Evolutionary conservation across 2,888 invertebrate species (phyloP), one percentile per base, ranked within the genome.

Genomic region (Drosophila infuscata): DNA sequence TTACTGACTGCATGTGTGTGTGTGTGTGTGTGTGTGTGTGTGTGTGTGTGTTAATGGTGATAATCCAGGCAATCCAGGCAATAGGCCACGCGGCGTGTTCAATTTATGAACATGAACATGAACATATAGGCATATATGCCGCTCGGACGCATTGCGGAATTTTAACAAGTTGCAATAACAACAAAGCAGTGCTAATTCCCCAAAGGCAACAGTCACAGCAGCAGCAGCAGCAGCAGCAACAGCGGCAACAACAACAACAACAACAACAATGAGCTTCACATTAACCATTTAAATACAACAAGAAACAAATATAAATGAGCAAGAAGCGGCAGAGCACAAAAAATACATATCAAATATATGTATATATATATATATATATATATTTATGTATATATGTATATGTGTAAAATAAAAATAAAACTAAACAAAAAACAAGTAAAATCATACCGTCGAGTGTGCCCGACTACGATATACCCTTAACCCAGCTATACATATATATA

Each of bases 271-370:
- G 62, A 62, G 36, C 74, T 82, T 46, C 79, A 76, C 84, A 86
- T 87, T 88, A 87, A 87, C 87, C 88, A 87, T 87, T 89, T 87
- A 87, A 87, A 87, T 89, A 89, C 88, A 86, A 82, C 78, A 82
- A 85, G 76, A 63, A 74, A 69, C 60, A 77, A 70, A 81, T 81
- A 82, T 77, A 83, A 89, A 82, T 85, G 88, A 88, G 82, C 72
- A 73, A 66, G 68, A 81, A 81, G 78, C 76, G 52, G 49, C 70
- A 54, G 38, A 67, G 49, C 43, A 38, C 46, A 41, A 51, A 62
- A 66, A 66, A 76, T 76, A 77, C 73, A 78, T 66, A 53, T 36
- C 49, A 52, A 71, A 20, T 25, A 29, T 3, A 15, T 25, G 7
- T 5, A 29, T 48, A 29, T 17, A 46, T 20, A 12, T n/a, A 25